These are phyloP conservation scores for Epirrhoe alternata DNA, from an alignment of 2,888 invertebrate species.

Conservation along the genomic window DNA sequence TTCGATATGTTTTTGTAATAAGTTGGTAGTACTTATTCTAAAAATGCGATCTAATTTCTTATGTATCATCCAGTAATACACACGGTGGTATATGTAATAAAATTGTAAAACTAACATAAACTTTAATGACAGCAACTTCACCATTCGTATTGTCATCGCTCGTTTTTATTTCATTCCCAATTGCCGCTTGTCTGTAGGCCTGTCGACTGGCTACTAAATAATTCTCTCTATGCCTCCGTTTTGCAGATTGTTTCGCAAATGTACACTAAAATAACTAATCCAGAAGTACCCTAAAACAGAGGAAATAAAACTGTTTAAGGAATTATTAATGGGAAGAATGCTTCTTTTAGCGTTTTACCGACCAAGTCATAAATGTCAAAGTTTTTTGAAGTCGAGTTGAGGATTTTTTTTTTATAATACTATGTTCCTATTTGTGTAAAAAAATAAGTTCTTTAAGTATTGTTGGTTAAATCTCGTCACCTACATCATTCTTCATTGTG, in stretches of 20 bases:
- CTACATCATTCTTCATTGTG: no score
- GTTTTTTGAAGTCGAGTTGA: no score
- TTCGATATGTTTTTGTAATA: no score
- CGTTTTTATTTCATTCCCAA: background rate
- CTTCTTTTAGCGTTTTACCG: background rate
- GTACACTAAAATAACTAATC: conserved; percentile 36
- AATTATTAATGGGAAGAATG: conserved; percentile 24
- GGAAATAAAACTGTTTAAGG: conserved; percentile 21
- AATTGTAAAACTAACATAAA: background rate
- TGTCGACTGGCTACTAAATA: conserved; percentile 31
- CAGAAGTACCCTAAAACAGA: conserved; percentile 16
- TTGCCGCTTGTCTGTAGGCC: conserved; percentile 7
- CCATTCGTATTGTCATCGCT: background rate
- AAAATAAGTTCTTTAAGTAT: no score
- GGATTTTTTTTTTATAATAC: no score
- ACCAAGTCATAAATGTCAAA: no score
- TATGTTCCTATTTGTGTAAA: no score
- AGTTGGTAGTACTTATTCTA: no score
- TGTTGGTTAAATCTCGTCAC: no score
- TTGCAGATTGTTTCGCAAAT: conserved; percentile 30
- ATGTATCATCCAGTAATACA: no score
- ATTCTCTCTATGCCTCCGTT: conserved; percentile 29
- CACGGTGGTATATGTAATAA: no score
- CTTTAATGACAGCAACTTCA: background rate
- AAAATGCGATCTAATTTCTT: no score